Percentiles rank a stretch among this genome's conserved stretches.
phyloP scores from a whole-genome alignment of 2,113 vertebrate species.

The Lagenorhynchus albirostris region DNA sequence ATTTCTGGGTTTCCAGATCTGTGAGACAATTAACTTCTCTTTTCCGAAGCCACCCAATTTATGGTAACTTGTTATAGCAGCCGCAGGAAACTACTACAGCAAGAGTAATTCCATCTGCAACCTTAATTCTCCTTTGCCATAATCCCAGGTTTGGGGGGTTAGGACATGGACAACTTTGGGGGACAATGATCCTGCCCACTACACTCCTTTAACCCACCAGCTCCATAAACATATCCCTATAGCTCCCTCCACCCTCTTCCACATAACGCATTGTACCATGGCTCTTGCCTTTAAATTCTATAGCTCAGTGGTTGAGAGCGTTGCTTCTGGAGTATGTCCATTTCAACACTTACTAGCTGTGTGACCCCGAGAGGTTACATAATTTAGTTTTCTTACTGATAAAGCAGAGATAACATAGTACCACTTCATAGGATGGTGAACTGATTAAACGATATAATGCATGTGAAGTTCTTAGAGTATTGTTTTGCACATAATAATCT shows the following conservation, averaged over 20 bases:
- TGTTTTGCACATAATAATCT: background rate
- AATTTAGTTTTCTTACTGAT: background rate
- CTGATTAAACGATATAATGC: background rate
- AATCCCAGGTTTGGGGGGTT: background rate
- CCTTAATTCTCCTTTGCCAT: background rate
- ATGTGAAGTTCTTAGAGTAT: background rate
- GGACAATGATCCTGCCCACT: background rate
- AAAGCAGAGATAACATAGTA: background rate
- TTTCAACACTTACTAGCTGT: background rate
- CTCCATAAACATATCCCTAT: background rate
- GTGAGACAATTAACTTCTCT: background rate
- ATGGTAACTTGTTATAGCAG: background rate
- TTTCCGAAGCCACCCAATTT: background rate
- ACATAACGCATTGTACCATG: accelerated
- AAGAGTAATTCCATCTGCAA: background rate
- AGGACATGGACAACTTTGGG: background rate
- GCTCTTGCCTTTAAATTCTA: background rate
- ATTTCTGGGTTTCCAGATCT: background rate
- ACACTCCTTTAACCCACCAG: background rate
- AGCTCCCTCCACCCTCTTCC: background rate
- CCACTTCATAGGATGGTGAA: background rate
- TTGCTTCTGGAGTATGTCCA: background rate
- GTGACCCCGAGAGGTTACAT: background rate
- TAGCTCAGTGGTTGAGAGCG: background rate
- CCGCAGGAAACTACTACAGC: background rate